Conservation (phyloP, 2,888 invertebrate species). For the Siphonodentalium dalli region DNA sequence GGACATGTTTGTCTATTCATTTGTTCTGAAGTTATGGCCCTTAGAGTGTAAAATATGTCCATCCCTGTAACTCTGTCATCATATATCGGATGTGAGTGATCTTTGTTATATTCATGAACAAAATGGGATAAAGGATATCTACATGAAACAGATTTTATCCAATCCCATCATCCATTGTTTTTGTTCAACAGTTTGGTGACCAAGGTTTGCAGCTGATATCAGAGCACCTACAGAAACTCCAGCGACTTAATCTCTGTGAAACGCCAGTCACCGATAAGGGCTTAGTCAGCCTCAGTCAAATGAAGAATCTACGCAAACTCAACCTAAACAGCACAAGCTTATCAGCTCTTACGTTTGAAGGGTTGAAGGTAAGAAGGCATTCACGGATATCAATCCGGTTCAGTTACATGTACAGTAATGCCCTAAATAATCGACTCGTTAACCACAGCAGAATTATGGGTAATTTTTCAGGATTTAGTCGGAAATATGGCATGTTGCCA, state of each 20-base stretch:
- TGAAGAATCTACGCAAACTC: constrained; percentile 77
- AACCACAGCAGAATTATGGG: too few species aligned
- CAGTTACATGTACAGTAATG: too few species aligned
- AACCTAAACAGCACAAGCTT: constrained; percentile 83
- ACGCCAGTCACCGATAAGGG: constrained; percentile 84
- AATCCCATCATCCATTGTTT: neutral
- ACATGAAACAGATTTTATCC: neutral
- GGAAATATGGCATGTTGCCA: too few species aligned
- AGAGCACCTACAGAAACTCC: constrained; percentile 79
- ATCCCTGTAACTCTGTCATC: too few species aligned
- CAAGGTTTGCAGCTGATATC: constrained; percentile 79
- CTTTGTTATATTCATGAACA: neutral
- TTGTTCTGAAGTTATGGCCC: too few species aligned
- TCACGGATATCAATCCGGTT: too few species aligned
- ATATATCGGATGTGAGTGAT: too few species aligned
- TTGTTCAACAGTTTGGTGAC: constrained; percentile 76
- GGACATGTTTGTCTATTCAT: too few species aligned
- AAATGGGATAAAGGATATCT: too few species aligned
- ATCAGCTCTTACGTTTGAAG: constrained; percentile 78
- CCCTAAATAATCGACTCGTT: too few species aligned
- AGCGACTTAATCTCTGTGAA: constrained; percentile 83
- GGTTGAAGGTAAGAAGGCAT: constrained; percentile 68
- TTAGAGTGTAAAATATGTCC: neutral
- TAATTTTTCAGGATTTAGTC: too few species aligned
- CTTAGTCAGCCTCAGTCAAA: constrained; percentile 77